phyloP scores from a whole-genome alignment of 2,888 invertebrate genomes.

The Tinea trinotella region DNA sequence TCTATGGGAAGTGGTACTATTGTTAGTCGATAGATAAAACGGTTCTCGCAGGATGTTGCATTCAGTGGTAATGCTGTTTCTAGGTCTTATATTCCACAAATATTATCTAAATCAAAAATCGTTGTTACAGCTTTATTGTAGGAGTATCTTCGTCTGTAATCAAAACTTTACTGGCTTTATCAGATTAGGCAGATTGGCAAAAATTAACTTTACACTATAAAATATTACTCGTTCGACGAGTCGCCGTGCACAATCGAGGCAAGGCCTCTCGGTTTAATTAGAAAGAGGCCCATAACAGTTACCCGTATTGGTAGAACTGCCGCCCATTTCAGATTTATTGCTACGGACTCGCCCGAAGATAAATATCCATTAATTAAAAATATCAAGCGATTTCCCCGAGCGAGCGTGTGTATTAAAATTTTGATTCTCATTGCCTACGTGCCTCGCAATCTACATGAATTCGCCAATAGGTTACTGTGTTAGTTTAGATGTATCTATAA shows the following conservation, averaged over 20 bases:
- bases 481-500: slow-evolving; percentile 13
- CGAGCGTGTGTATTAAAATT: slow-evolving; percentile 20
- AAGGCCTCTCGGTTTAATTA: slow-evolving; percentile 43
- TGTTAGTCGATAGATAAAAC: slow-evolving; percentile 16
- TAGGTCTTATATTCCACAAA: neutral
- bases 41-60: neutral
- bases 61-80: slow-evolving; percentile 1
- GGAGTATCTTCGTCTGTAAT: neutral
- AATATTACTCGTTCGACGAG: slow-evolving; percentile 12
- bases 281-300: slow-evolving; percentile 43
- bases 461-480: slow-evolving; percentile 12
- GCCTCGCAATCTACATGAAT: slow-evolving; percentile 15
- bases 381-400: slow-evolving; percentile 30
- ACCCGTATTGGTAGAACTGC: slow-evolving; percentile 24
- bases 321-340: slow-evolving; percentile 66
- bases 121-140: slow-evolving; percentile 3
- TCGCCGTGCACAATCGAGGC: slow-evolving; percentile 12
- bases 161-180: slow-evolving; percentile 5
- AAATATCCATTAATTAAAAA: slow-evolving; percentile 71
- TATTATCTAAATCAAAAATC: slow-evolving; percentile 15
- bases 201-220: slow-evolving; percentile 17
- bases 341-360: slow-evolving; percentile 50
- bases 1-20: slow-evolving; percentile 14
- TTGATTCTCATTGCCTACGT: slow-evolving; percentile 19
- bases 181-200: slow-evolving; percentile 17